A percentile compares a stretch with the other conserved stretches of the same genome.
phyloP scores from a whole-genome alignment of 2,113 vertebrate species.

The Strix aluco region DNA sequence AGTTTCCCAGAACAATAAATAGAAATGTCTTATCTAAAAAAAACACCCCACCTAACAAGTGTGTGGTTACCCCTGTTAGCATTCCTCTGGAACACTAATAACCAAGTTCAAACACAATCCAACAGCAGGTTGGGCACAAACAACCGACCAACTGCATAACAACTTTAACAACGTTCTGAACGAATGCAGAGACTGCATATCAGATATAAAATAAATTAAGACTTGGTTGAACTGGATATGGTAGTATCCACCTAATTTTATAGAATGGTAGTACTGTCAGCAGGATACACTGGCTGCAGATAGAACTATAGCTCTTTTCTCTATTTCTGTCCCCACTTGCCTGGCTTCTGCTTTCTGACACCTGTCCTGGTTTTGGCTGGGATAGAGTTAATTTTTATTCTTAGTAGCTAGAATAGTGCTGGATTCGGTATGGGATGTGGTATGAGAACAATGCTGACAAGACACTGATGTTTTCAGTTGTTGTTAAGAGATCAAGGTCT shows the following conservation, averaged over 20 bases:
- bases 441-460: too few species aligned
- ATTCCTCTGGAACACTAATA: neutral
- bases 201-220: neutral
- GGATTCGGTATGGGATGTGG: too few species aligned
- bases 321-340: accelerated
- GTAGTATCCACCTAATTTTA: neutral
- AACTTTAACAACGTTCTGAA: neutral
- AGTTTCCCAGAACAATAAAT: neutral
- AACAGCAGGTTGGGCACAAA: neutral
- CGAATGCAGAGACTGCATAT: neutral
- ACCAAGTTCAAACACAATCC: neutral
- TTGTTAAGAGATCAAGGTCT: too few species aligned
- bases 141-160: neutral
- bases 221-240: neutral
- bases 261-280: neutral
- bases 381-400: too few species aligned
- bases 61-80: neutral
- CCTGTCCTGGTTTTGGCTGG: too few species aligned
- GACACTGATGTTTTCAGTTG: too few species aligned
- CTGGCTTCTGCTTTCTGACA: neutral
- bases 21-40: neutral
- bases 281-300: neutral
- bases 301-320: neutral
- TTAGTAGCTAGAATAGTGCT: too few species aligned
- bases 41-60: neutral